Conservation (phyloP, 2,888 invertebrate species). For the Phragmatobia fuliginosa region DNA sequence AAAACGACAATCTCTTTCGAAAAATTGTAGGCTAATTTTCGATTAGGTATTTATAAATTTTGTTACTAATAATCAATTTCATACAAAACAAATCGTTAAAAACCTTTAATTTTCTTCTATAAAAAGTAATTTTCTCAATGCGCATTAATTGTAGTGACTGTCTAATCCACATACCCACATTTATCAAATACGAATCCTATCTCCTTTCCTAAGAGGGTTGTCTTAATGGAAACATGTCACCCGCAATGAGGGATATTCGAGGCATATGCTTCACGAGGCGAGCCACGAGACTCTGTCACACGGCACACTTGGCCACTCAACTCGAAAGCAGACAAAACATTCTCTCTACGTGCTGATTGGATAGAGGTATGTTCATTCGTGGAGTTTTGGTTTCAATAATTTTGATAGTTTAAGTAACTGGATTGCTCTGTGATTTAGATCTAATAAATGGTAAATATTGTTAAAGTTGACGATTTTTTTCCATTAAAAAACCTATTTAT, state of each 20-base stretch:
- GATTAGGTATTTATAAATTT: not conserved
- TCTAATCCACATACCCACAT: constrained; percentile 20
- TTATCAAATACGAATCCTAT: constrained; percentile 28
- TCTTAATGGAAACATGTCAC: constrained; percentile 83
- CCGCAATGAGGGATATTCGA: constrained; percentile 78
- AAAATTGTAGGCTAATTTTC: too few relatives aligned
- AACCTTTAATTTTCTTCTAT: not conserved
- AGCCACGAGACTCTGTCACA: constrained; percentile 58
- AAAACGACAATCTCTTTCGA: too few relatives aligned
- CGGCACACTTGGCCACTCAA: constrained; percentile 63
- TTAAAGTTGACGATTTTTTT: not conserved
- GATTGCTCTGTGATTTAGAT: too few relatives aligned
- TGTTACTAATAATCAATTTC: not conserved
- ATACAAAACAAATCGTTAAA: not conserved
- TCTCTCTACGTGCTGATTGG: constrained; percentile 80
- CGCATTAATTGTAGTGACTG: constrained; percentile 6
- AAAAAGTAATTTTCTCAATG: not conserved
- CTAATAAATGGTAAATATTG: not conserved
- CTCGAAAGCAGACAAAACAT: constrained; percentile 80
- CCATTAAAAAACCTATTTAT: too few relatives aligned
- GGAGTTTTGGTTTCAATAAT: constrained; percentile 32
- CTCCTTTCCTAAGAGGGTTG: constrained; percentile 77
- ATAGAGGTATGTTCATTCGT: constrained; percentile 66
- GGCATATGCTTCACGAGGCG: constrained; percentile 72
- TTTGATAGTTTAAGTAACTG: constrained; percentile 66